Base-by-base conservation (phyloP, 1,140 invertebrate species). In the Pissodes strobi region DNA sequence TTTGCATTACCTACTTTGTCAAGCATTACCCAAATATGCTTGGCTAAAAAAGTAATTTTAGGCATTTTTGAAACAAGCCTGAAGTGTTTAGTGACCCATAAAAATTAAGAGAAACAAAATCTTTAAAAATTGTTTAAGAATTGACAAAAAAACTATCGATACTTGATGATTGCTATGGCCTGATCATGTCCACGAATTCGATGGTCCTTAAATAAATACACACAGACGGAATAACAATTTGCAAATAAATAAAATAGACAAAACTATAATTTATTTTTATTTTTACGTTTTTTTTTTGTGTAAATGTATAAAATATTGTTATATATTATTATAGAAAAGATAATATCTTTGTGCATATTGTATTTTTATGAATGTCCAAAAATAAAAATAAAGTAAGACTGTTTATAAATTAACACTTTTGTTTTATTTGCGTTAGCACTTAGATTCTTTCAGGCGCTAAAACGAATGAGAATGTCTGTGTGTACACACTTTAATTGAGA, bases 281-380 rank as follows among this genome's bases (percentile, higher is more conserved):
- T 64, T 62, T 57, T 57, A 61, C 51, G 37, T 67, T 67, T 51
- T 17, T 53, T 55, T 18, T 57, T 64, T 64, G 53, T 68, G 55
- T 64, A 64, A 67, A 60, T 67, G 64, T 67, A 58, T 67, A 61
- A 67, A 65, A 67, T 67, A 62, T 67, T 67, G 64, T 67, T 67
- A 67, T 62, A 67, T 67, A 67, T 61, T 61, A 67, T 67, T 55
- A 64, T 64, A 67, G 64, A 65, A 66, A 57, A 70, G 63, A 64
- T 52, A 63, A 62, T 63, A 70, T 70, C 63, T 70, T 70, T 70
- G 69, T 70, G 69, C 68, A 70, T 68, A 70, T 65, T 70, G 69
- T 70, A 70, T 70, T 70, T 70, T 70, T 70, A 70, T 70, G 53
- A 70, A 70, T 70, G 69, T 70, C 69, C 69, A 70, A 70, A 70